These are phyloP conservation scores for Holocentrus rufus DNA, from an alignment of 2,797 vertebrate species.

Conservation along the genomic window DNA sequence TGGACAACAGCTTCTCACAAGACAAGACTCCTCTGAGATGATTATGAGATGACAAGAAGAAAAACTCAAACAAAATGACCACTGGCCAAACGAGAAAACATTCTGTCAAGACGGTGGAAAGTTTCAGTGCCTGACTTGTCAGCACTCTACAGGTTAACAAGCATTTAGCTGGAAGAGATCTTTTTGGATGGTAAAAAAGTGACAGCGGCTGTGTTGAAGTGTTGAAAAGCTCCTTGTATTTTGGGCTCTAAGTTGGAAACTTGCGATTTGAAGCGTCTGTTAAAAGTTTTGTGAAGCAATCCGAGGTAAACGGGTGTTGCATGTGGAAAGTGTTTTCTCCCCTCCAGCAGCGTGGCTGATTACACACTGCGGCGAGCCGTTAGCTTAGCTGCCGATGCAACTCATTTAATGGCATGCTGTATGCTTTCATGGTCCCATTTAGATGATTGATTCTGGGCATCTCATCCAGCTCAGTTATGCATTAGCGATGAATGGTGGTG, in stretches of 20 bases:
- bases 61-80: background rate
- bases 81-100: background rate
- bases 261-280: too few species aligned
- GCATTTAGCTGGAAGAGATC: too few species aligned
- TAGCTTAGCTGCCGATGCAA: constrained; percentile 52
- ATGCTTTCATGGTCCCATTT: constrained; percentile 62
- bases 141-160: too few species aligned
- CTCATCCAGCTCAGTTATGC: constrained; percentile 61
- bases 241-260: too few species aligned
- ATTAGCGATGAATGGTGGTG: constrained; percentile 64
- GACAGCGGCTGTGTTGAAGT: too few species aligned
- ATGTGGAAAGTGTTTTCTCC: constrained; percentile 23
- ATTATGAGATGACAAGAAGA: background rate
- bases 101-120: background rate
- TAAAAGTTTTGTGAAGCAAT: too few species aligned
- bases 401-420: constrained; percentile 58
- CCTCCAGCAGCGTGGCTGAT: constrained; percentile 47
- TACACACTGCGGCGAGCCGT: constrained; percentile 36
- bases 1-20: constrained; percentile 30
- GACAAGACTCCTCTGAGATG: background rate
- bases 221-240: too few species aligned
- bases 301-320: constrained; percentile 2
- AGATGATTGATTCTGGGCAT: constrained; percentile 72
- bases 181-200: too few species aligned
- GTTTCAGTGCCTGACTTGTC: background rate